Evolutionary conservation across 30 jellyfish, hydroid and myxozoan genomes (phyloP), one percentile per base, ranked within the genome.

Genomic region (Pelagia noctiluca): DNA sequence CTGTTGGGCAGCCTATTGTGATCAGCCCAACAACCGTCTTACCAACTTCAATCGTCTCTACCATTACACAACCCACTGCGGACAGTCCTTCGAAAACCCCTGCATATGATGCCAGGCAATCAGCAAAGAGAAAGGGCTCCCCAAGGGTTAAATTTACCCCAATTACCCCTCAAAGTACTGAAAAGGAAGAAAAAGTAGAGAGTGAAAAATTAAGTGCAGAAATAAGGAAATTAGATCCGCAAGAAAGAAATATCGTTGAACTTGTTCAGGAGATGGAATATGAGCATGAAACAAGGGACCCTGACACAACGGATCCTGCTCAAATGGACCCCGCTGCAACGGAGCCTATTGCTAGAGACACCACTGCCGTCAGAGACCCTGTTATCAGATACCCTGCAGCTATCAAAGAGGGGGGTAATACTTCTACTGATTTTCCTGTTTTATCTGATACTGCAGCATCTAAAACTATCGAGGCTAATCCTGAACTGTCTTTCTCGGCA

Each of bases 191-290:
- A 8, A 60, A 46, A 4, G 74, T 73, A 38, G 89, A 78, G 5
- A 60, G 47, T 28, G 84, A 81, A 32, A 52, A 70, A 63, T 25
- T 81, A 28, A 48, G 70, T 21, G 91, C 91, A 1, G 91, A 81
- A 36, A 53, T 81, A 3, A 76, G 91, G 0, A 49, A 65, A 60
- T 61, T 81, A 35, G 91, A 81, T 34, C 91, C 91, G 25, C 91
- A 81, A n/a, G 91, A 81, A 30, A 50, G 84, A 36, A 67, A 53
- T 28, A 81, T 81, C 2, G 91, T 81, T 26, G 84, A 81, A 67
- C 37, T 81, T 13, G 91, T 81, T 0, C 81, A 81, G 5, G 84
- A 81, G 46, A 50, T 81, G 65, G 91, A 81, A 66, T 63, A 77
- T 26, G 91, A 81, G 36, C 50, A 38, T 32, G 91, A 81, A 35